phyloP scores from a whole-genome alignment of 2,113 vertebrate species.

The Ondatra zibethicus region DNA sequence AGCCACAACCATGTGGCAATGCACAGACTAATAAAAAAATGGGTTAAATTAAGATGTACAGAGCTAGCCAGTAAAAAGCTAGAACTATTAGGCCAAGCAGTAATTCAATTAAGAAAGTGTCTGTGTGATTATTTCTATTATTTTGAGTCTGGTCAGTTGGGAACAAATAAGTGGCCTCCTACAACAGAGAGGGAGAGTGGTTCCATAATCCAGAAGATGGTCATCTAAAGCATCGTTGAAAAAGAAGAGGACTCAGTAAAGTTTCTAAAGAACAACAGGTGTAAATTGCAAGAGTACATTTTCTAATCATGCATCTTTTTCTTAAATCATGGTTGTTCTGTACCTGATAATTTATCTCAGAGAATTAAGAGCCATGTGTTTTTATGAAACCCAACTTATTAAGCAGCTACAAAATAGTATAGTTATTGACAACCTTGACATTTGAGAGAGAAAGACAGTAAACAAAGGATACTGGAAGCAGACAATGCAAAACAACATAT shows the following conservation, averaged over 20 bases:
- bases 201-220: not conserved
- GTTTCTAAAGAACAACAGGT: not conserved
- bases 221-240: not conserved
- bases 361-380: not conserved
- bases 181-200: not conserved
- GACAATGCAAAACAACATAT: not conserved
- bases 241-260: not conserved
- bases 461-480: not conserved
- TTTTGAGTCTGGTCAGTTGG: no score
- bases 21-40: no score
- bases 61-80: no score
- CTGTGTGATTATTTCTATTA: no score
- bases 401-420: not conserved
- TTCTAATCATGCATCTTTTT: not conserved
- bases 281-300: not conserved
- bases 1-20: no score
- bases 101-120: no score
- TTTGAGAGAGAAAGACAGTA: not conserved
- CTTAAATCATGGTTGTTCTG: not conserved
- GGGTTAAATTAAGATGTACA: no score
- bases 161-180: no score
- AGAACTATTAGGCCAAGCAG: no score
- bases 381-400: not conserved
- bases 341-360: constrained; percentile 8
- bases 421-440: not conserved